A percentile compares a stretch with the other conserved stretches of the same genome.
These are phyloP conservation scores for Lucilia cuprina DNA, from an alignment of 1,140 invertebrate species.

Conservation along the genomic window DNA sequence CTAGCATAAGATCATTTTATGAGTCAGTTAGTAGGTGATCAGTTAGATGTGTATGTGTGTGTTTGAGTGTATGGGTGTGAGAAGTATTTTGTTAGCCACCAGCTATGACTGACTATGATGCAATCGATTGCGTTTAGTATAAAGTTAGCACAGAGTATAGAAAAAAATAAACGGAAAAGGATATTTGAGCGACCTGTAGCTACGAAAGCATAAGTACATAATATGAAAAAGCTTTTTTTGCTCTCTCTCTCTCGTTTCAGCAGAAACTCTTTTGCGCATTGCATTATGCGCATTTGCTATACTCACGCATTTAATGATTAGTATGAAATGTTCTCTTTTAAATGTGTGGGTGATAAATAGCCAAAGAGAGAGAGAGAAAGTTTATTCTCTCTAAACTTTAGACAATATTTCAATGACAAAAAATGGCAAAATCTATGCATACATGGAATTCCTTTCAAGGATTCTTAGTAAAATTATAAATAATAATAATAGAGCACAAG, in stretches of 20 bases:
- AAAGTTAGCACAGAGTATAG: slow-evolving; percentile 38
- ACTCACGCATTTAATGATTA: neutral
- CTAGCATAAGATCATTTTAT: neutral
- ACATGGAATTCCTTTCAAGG: slow-evolving; percentile 10
- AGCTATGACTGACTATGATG: slow-evolving; percentile 36
- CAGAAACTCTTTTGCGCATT: neutral
- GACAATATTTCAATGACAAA: neutral
- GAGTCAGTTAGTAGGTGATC: slow-evolving; percentile 9
- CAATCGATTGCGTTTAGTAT: slow-evolving; percentile 40
- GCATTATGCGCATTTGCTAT: neutral
- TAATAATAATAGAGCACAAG: neutral
- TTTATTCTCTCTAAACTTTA: neutral
- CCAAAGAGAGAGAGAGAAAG: too few species aligned
- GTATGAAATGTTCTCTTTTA: neutral
- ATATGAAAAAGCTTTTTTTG: neutral
- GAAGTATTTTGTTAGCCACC: neutral
- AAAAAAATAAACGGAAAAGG: neutral
- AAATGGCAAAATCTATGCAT: neutral
- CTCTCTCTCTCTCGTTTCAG: neutral
- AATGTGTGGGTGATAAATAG: slow-evolving; percentile 4
- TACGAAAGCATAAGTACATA: neutral
- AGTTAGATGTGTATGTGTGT: neutral
- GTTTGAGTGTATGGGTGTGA: neutral
- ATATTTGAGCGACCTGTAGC: neutral
- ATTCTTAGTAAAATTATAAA: neutral